Evolutionary conservation across 2,113 vertebrate species (phyloP).

Genomic region (Campylomormyrus numenius): DNA sequence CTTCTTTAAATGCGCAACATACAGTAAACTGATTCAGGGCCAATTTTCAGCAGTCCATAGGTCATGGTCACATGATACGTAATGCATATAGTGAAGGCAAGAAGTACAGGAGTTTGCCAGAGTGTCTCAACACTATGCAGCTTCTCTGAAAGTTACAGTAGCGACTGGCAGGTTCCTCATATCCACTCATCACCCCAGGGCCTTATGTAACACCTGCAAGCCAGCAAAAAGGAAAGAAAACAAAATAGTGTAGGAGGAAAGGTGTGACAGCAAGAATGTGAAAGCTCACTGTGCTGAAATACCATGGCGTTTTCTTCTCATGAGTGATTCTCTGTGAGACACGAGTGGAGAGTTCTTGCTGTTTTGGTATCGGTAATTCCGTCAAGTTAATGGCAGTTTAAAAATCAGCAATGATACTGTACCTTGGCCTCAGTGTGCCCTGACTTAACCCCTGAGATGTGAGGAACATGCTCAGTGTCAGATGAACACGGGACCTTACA

Average conservation of each 20-base stretch:
- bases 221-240: neutral
- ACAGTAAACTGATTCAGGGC: neutral
- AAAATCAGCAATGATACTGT: neutral
- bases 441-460: neutral
- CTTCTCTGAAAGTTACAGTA: neutral
- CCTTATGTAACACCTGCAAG: conserved; percentile 1
- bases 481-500: neutral
- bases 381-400: neutral
- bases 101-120: neutral
- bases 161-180: neutral
- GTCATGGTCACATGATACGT: neutral
- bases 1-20: neutral
- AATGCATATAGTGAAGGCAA: neutral
- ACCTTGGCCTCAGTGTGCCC: neutral
- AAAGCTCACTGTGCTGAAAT: neutral
- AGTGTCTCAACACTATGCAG: neutral
- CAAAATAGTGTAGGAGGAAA: neutral
- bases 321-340: neutral
- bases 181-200: neutral
- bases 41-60: neutral
- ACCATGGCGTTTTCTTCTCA: neutral
- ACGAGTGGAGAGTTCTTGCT: neutral
- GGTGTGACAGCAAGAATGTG: neutral
- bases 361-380: neutral
- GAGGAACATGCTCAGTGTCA: neutral